Evolutionary conservation across 2,888 invertebrate species (phyloP), one percentile per base, ranked within the genome.

Genomic region (Marronus borbonicus): DNA sequence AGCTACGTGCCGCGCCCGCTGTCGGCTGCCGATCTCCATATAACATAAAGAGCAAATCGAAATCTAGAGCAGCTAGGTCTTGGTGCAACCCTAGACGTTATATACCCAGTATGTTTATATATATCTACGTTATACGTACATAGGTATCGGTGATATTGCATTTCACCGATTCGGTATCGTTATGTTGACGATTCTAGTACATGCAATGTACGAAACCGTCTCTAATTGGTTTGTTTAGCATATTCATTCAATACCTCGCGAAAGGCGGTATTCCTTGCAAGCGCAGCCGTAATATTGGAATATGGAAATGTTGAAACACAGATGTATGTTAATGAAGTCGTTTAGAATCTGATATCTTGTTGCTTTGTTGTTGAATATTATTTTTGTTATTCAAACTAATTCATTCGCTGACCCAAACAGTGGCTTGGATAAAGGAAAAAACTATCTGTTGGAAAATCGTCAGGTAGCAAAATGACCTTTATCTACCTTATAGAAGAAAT

Each of bases 21-120:
- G 17, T n/a, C 55, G 17, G 55, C 55, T 55, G 55, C 55, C 55
- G 55, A 55, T 55, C 3, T 55, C 55, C 55, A 55, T 55, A 55
- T 17, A n/a, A 3, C n/a, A 3, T 44, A 44, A 44, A 8, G 24
- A 44, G 52, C n/a, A 52, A n/a, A 52, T 17, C n/a, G 52, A 17
- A n/a, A 17, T 5, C n/a, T 50, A 17, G 52, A n/a, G 10, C 5
- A 14, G 3, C 12, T 52, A 17, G 17, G 12, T n/a, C 17, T 17
- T 2, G n/a, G 50, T 50, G n/a, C 31, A 36, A 36, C 31, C 5
- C 8, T 44, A 44, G 44, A 44, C 44, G 1, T 44, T 44, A 12
- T 12, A 8, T 44, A 44, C 8, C 39, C 2, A 8, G 8, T 5
- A 39, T 5, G 8, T 12, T 2, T 44, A 12, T 44, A 8, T 44